phyloP scores from a whole-genome alignment of 2,888 invertebrate species.

The Rotaria socialis region DNA sequence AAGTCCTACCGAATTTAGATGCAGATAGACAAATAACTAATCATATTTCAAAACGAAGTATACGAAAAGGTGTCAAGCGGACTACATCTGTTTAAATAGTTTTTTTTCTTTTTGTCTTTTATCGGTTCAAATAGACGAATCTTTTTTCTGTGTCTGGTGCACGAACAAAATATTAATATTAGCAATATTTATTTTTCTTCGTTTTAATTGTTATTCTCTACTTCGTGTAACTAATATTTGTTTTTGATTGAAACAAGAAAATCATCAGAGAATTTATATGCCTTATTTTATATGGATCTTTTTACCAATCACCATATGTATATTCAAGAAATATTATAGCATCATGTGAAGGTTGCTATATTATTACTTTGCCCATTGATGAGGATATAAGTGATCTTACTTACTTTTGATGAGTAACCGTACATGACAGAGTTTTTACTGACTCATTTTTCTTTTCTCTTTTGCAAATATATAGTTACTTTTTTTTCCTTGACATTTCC shows the following conservation, averaged over 20 bases:
- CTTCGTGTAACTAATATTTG: background rate
- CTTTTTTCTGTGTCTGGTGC: background rate
- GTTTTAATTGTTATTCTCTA: background rate
- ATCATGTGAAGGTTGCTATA: background rate
- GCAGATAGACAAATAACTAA: background rate
- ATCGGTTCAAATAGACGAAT: background rate
- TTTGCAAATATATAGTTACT: background rate
- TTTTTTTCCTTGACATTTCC: background rate
- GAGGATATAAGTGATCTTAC: background rate
- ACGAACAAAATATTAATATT: background rate
- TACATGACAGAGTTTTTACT: background rate
- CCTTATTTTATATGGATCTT: background rate
- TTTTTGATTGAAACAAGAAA: background rate
- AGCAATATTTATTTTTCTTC: background rate
- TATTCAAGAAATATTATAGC: background rate
- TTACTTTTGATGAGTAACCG: no score
- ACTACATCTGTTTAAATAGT: constrained; percentile 31
- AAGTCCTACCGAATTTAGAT: background rate
- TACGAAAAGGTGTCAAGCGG: background rate
- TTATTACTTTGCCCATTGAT: background rate
- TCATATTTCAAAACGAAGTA: background rate
- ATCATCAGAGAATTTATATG: background rate
- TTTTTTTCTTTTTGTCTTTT: background rate
- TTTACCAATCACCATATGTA: background rate
- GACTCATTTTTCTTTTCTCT: background rate